Percentiles rank a stretch among this genome's conserved stretches.
These are phyloP conservation scores for Porites cylindrica DNA, from an alignment of 92 coral and sea anemone species.

Conservation along the genomic window DNA sequence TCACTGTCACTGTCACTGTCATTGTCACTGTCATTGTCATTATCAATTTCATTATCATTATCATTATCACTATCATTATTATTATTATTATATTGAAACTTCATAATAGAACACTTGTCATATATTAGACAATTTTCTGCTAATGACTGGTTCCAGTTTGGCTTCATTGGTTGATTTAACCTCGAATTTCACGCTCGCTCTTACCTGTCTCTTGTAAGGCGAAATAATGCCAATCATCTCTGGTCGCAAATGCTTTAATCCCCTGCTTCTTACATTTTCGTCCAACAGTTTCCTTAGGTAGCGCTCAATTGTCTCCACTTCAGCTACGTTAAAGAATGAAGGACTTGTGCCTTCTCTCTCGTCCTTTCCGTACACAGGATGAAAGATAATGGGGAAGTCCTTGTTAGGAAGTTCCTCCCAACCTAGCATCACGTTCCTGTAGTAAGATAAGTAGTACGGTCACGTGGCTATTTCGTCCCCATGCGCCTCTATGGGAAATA, in stretches of 20 bases:
- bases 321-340: constrained; percentile 86
- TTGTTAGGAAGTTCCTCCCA: constrained; percentile 85
- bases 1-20: too few species aligned
- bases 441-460: neutral
- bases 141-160: too few species aligned
- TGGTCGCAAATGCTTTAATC: constrained; percentile 67
- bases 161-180: too few species aligned
- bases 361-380: constrained; percentile 81
- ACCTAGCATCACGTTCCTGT: constrained; percentile 63
- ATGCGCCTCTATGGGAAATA: too few species aligned
- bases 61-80: too few species aligned
- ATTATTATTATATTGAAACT: too few species aligned
- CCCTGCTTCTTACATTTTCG: constrained; percentile 68
- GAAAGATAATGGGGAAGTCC: constrained; percentile 74
- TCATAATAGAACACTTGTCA: too few species aligned
- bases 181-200: neutral
- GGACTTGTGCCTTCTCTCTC: constrained; percentile 84
- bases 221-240: constrained; percentile 86
- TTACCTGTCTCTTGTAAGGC: constrained; percentile 84
- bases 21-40: too few species aligned
- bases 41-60: too few species aligned
- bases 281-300: constrained; percentile 82
- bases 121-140: too few species aligned
- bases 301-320: constrained; percentile 83
- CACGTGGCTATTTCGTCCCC: too few species aligned